Evolutionary conservation across 2,888 invertebrate genomes (phyloP).

Genomic region (Ormyrus nitidulus): DNA sequence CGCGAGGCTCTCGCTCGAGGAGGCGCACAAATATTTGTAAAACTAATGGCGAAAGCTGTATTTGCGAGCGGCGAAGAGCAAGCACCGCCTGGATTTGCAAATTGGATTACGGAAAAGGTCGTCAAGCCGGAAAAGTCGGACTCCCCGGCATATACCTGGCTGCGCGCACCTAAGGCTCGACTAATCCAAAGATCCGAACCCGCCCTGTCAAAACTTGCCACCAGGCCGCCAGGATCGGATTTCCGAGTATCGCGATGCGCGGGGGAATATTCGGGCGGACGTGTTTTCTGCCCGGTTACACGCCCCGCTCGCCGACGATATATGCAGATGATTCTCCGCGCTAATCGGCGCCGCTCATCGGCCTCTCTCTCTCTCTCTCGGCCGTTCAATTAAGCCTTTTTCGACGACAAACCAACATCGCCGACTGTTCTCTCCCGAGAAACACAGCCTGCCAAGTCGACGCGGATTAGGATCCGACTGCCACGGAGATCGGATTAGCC

Average conservation of each 20-base stretch:
- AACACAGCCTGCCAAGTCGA: too few species aligned
- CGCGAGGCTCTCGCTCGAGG: background rate
- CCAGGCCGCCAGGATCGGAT: slow-evolving; percentile 52
- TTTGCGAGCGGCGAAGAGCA: slow-evolving; percentile 25
- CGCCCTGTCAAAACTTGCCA: slow-evolving; percentile 74
- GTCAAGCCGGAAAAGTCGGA: slow-evolving; percentile 28
- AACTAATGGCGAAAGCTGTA: slow-evolving; percentile 22
- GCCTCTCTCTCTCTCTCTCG: too few species aligned
- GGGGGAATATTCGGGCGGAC: background rate
- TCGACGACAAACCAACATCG: background rate
- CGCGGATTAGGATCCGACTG: too few species aligned
- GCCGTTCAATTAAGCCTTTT: too few species aligned
- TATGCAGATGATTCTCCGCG: too few species aligned
- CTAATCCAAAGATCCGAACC: slow-evolving; percentile 68
- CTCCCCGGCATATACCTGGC: slow-evolving; percentile 32
- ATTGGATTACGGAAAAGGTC: slow-evolving; percentile 66
- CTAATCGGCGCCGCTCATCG: background rate
- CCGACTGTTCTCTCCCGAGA: too few species aligned
- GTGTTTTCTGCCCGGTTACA: too few species aligned
- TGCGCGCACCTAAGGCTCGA: slow-evolving; percentile 57
- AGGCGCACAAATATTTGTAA: slow-evolving; percentile 32
- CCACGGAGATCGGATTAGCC: too few species aligned
- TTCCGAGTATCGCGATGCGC: background rate
- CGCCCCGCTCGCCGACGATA: too few species aligned
- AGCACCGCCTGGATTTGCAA: slow-evolving; percentile 64